Percentiles rank a stretch among this genome's conserved stretches.
phyloP scores from a whole-genome alignment of 2,797 vertebrate species.

The Bufotes viridis region DNA sequence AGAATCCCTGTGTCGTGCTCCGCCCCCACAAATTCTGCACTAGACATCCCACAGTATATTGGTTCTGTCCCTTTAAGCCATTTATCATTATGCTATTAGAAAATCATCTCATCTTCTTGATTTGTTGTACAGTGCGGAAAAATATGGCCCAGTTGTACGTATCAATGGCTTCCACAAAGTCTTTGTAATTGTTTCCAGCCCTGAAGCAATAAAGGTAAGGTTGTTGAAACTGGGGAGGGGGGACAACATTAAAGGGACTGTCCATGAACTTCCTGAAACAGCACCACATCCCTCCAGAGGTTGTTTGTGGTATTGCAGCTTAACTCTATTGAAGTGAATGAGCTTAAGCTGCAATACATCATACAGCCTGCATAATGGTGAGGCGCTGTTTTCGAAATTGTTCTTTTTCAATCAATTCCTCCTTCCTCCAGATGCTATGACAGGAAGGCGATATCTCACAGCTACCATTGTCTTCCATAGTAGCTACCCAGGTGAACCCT shows the following conservation, averaged over 20 bases:
- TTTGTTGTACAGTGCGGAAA: not conserved
- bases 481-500: no score
- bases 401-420: no score
- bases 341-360: not conserved
- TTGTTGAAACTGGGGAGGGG: not conserved
- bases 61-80: no score
- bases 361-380: no score
- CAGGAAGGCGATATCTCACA: no score
- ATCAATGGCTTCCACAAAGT: not conserved
- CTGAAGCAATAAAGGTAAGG: conserved; percentile 17
- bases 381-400: no score
- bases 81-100: not conserved
- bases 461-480: no score
- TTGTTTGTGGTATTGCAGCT: no score
- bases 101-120: not conserved
- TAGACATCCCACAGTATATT: not conserved
- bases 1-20: no score
- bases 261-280: not conserved
- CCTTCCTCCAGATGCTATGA: no score
- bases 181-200: not conserved
- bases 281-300: not conserved
- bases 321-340: no score
- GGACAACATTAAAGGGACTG: not conserved
- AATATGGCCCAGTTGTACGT: not conserved
- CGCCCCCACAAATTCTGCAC: no score